Conservation (phyloP, 2,888 invertebrate species). For the Euzetes globulus region DNA sequence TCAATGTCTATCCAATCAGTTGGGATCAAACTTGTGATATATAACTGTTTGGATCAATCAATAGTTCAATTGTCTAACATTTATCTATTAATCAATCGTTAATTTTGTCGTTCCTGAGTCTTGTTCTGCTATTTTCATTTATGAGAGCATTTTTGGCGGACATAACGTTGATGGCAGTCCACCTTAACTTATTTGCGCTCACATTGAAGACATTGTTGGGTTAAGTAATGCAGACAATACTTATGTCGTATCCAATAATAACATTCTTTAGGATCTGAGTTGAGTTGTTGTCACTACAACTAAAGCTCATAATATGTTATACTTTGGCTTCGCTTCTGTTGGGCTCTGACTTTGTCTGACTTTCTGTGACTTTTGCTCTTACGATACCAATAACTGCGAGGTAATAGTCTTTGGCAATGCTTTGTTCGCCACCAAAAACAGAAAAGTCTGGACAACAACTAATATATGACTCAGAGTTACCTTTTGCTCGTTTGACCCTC, state of each 20-base stretch:
- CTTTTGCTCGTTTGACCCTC: conserved; percentile 8
- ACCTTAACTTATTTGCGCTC: conserved; percentile 19
- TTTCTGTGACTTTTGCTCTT: background rate
- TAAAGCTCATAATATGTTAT: conserved; percentile 20
- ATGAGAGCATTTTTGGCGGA: background rate
- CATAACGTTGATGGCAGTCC: conserved; percentile 9
- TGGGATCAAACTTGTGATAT: background rate
- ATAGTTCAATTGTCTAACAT: background rate
- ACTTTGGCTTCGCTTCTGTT: background rate
- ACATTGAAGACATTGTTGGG: conserved; percentile 13
- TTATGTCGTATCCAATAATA: conserved; percentile 13
- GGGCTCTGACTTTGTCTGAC: background rate
- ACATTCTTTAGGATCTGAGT: background rate
- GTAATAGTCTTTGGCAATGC: background rate
- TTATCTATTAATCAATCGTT: conserved; percentile 19
- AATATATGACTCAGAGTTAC: background rate
- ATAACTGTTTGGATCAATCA: background rate
- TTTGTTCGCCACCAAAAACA: background rate
- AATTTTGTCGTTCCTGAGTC: conserved; percentile 15
- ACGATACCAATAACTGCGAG: background rate
- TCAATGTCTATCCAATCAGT: background rate
- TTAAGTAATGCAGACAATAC: conserved; percentile 14
- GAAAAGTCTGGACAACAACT: background rate
- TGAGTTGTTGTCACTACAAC: conserved; percentile 7
- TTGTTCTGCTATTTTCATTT: background rate